phyloP scores from a whole-genome alignment of 2,113 vertebrate genomes.

The Dasyprocta punctata region DNA sequence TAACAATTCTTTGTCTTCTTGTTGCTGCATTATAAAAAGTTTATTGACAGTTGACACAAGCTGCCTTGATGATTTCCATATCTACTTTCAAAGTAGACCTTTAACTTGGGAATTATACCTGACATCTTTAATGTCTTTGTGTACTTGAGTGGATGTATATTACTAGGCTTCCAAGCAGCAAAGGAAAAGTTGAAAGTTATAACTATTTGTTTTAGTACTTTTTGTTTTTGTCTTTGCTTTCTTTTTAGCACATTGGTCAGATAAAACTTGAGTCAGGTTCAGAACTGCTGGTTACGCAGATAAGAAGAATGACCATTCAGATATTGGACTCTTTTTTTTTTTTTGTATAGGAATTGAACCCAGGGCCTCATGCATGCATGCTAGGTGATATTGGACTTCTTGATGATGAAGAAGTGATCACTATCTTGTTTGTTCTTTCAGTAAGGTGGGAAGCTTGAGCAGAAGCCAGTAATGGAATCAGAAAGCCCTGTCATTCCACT shows the following conservation, averaged over 20 bases:
- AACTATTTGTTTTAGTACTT: not conserved
- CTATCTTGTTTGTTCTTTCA: not conserved
- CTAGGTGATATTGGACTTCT: not conserved
- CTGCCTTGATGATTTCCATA: not conserved
- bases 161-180: not conserved
- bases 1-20: slow-evolving; percentile 50
- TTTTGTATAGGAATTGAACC: not conserved
- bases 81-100: not conserved
- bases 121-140: not conserved
- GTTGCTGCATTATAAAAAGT: slow-evolving; percentile 22
- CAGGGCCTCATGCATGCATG: not conserved
- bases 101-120: not conserved
- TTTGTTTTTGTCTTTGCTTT: not conserved
- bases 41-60: not conserved
- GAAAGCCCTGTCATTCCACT: not conserved
- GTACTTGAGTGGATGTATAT: not conserved
- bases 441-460: not conserved
- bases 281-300: not conserved
- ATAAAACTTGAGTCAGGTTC: not conserved
- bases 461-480: not conserved
- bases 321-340: not conserved
- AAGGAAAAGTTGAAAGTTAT: not conserved
- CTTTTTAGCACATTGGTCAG: not conserved
- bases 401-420: not conserved
- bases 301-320: not conserved